Conservation (phyloP, 2,888 invertebrate genomes). For the Callyntrura guangdongensis region DNA sequence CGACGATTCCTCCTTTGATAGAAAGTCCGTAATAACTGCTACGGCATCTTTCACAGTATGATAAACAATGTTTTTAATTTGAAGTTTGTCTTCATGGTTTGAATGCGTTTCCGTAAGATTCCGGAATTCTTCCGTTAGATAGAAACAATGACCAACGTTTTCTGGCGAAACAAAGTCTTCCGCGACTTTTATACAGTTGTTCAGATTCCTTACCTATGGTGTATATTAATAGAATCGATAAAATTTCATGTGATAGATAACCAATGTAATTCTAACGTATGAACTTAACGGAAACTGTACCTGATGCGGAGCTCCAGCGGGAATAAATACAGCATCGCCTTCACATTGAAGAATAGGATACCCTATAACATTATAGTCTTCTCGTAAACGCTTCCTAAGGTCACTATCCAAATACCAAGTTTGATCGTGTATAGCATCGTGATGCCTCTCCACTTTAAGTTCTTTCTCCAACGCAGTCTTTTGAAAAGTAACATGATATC, state of each 20-base stretch:
- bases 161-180: slow-evolving; percentile 99
- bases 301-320: slow-evolving; percentile 99
- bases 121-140: slow-evolving; percentile 98
- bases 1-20: not conserved
- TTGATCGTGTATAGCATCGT: slow-evolving; percentile 99
- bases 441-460: slow-evolving; percentile 93
- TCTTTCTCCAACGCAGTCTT: slow-evolving; percentile 91
- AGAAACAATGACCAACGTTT: slow-evolving; percentile 98
- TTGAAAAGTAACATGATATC: not conserved
- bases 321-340: slow-evolving; percentile 99
- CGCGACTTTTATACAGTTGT: slow-evolving; percentile 99
- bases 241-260: no score
- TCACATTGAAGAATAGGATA: slow-evolving; percentile 98
- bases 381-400: slow-evolving; percentile 94
- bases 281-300: slow-evolving; percentile 85
- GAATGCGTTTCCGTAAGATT: slow-evolving; percentile 96
- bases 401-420: slow-evolving; percentile 97
- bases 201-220: slow-evolving; percentile 93
- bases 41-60: slow-evolving; percentile 98
- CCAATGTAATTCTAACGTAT: no score
- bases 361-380: slow-evolving; percentile 97
- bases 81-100: slow-evolving; percentile 99
- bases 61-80: slow-evolving; percentile 99
- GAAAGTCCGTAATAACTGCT: slow-evolving; percentile 87
- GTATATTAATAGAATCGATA: slow-evolving; percentile 10